phyloP scores from a whole-genome alignment of 53 echinoderm and acorn worm genomes.

The Arbacia lixula region DNA sequence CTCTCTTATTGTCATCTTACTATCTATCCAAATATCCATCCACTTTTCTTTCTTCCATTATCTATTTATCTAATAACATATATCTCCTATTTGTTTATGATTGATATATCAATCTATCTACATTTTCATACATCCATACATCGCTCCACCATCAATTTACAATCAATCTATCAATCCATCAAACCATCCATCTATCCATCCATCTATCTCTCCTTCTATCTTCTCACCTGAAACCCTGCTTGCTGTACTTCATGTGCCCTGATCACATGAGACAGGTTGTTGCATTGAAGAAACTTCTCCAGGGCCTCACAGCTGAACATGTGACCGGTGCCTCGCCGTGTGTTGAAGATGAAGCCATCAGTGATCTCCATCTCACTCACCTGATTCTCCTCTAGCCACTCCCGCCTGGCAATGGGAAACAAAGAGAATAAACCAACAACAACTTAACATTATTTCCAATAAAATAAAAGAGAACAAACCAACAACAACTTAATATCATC shows the following conservation, averaged over 20 bases:
- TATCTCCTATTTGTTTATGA: too few species aligned
- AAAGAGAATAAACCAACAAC: neutral
- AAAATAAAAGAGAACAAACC: neutral
- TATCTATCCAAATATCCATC: neutral
- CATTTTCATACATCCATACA: neutral
- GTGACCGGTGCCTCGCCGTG: constrained; percentile 81
- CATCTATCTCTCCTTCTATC: neutral
- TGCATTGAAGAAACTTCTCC: constrained; percentile 71
- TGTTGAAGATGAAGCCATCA: constrained; percentile 76
- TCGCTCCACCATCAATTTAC: neutral
- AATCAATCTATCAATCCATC: neutral
- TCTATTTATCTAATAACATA: neutral
- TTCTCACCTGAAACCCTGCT: constrained; percentile 84
- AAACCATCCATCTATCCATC: neutral
- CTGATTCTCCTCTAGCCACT: constrained; percentile 63
- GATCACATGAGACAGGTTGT: constrained; percentile 82
- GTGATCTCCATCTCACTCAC: constrained; percentile 46
- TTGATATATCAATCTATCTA: neutral
- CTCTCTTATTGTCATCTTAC: neutral
- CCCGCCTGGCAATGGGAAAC: constrained; percentile 38
- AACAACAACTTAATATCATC: too few species aligned
- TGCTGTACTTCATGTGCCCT: constrained; percentile 88
- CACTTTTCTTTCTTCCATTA: neutral
- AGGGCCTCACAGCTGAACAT: constrained; percentile 83
- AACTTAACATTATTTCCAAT: neutral